phyloP scores from a whole-genome alignment of 2,888 invertebrate species.

The Acheta domesticus region DNA sequence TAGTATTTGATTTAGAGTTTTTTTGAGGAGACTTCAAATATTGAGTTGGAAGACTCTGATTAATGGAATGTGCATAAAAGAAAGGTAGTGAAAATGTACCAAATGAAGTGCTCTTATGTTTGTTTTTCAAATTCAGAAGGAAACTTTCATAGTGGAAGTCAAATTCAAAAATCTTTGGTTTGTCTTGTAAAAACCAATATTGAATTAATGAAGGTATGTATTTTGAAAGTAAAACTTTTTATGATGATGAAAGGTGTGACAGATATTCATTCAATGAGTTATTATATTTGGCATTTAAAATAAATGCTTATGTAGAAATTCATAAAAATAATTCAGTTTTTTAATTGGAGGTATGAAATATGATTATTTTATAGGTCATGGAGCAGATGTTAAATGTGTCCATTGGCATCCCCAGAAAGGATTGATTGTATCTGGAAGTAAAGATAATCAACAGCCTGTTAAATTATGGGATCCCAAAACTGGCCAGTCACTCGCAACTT shows the following conservation, averaged over 20 bases:
- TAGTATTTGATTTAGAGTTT: too few species aligned
- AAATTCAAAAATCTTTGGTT: not conserved
- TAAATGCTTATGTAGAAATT: not conserved
- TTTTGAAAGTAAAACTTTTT: too few species aligned
- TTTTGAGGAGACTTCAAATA: too few species aligned
- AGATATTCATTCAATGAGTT: constrained; percentile 5
- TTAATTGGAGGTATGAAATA: not conserved
- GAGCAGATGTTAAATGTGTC: constrained; percentile 98
- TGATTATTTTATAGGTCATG: constrained; percentile 66
- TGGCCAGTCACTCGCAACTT: constrained; percentile 89
- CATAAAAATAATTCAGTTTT: constrained; percentile 26
- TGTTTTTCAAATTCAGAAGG: not conserved
- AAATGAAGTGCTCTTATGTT: not conserved
- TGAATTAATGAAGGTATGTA: too few species aligned
- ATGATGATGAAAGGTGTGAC: too few species aligned
- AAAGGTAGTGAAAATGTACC: not conserved
- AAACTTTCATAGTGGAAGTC: not conserved
- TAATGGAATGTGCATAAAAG: too few species aligned
- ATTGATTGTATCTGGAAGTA: constrained; percentile 95
- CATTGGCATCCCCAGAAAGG: constrained; percentile 99
- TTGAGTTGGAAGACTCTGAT: too few species aligned
- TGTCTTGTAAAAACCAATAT: too few species aligned
- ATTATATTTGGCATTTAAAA: too few species aligned
- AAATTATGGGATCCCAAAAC: constrained; percentile 99
- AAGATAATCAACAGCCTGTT: constrained; percentile 99